Base-by-base conservation (phyloP, 2,888 invertebrate species). In the Drosophila mercatorum region DNA sequence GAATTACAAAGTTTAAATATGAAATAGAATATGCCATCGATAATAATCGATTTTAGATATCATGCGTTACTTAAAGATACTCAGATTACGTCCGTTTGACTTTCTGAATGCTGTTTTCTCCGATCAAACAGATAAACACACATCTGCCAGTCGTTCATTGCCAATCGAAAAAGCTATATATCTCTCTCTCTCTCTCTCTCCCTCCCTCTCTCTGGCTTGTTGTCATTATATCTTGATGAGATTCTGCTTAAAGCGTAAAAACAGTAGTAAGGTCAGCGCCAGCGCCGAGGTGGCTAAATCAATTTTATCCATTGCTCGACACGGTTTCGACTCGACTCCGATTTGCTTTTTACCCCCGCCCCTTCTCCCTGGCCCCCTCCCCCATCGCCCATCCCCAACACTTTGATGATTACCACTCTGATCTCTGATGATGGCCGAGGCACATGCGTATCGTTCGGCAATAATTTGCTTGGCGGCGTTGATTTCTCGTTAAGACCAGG, bases 241-340 rank as follows among this genome's bases (percentile, higher is more conserved):
- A 90, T 90, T 91, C 92, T 91, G 90, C 88, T 91, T 92, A 91
- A 91, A 90, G 90, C 92, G 91, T 91, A 92, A 92, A 91, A 93
- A 90, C 91, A 92, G 91, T 92, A 92, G 92, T 92, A 80, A 89
- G 92, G 92, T 92, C 92, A 91, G 76, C 51, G 78, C 67, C 60
- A 82, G 68, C 49, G 51, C 47, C 82, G 89, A 84, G 90, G 90
- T 91, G 91, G 90, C 89, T 90, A 90, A 92, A 92, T 91, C 92
- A 91, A 91, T 91, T 91, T 91, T 80, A 79, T 75, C 79, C 90
- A 80, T 78, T 78, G 76, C 75, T 80, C 63, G 72, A 66, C 69
- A 68, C 71, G 68, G 60, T 74, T 69, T 57, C 66, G 40, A 38
- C 26, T 72, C 65, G 70, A 66, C 47, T 40, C 57, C 44, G 57